Base-by-base conservation (phyloP, 2,797 vertebrate genomes). In the Gymnopithys bicolor region DNA sequence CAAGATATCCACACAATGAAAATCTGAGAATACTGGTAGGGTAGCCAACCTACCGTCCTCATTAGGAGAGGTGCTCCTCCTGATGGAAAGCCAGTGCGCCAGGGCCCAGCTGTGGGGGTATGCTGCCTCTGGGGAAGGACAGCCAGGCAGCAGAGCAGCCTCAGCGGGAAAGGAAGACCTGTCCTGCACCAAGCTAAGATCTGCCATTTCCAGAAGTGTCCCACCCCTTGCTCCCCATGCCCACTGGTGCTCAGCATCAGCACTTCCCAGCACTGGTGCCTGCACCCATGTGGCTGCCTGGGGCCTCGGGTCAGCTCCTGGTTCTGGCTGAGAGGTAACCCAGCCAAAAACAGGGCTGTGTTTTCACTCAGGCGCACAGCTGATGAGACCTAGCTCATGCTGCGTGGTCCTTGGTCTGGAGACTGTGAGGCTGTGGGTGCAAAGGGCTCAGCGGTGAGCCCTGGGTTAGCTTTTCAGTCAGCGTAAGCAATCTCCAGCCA, bases 251-350 rank as follows among this genome's bases (percentile, higher is more conserved):
- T 52, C 56, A 24, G 4, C 32, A 25, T 7, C 6, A 22, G 59
- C 1, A 0, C 12, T 58, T 32, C 28, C 19, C 3, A 0, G 64
- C 1, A 1, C 64, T 39, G 30, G 17, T 37, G 43, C 37, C 52
- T 5, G 4, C 51, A 19, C 10, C 19, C 3, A 0, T 21, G 25
- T 3, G 56, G 43, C 56, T 68, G 22, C 37, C 8, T 1, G 2
- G 1, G 11, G 37, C 37, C 56, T 55, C 23, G 4, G 52, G 11
- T 12, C 74, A 41, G 52, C 37, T 33, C 43, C 28, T 3, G 0
- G 30, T 71, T 53, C 60, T 59, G 51, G 22, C 66, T 69, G 64
- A n/a, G 73, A 28, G 33, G 23, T 25, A 27, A 33, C n/a, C 19
- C 27, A 46, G 51, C n/a, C 55, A 9, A 24, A 28, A 19, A 32